phyloP scores from a whole-genome alignment of 1,140 invertebrate genomes.

The Pectinophora gossypiella region DNA sequence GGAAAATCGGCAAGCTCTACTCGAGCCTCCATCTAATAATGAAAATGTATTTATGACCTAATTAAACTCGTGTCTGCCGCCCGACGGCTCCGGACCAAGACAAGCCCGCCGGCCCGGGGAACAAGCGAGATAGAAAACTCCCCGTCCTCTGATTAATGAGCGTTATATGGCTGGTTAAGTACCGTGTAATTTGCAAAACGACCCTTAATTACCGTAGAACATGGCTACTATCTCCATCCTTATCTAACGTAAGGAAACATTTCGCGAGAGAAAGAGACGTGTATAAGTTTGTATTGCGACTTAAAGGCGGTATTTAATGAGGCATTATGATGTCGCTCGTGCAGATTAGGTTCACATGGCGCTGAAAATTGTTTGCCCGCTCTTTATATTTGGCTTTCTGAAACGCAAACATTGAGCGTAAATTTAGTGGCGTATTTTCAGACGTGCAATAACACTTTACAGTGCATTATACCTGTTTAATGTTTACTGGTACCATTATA shows the following conservation, averaged over 20 bases:
- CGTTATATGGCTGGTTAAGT: conserved; percentile 77
- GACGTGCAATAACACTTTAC: conserved; percentile 1
- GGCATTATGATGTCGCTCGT: conserved; percentile 68
- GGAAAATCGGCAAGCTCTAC: conserved; percentile 24
- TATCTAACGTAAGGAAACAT: conserved; percentile 30
- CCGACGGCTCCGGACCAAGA: conserved; percentile 26
- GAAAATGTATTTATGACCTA: conserved; percentile 75
- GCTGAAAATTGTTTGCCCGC: conserved; percentile 56
- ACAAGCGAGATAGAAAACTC: conserved; percentile 33
- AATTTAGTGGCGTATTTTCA: conserved; percentile 42
- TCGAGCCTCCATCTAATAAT: conserved; percentile 49
- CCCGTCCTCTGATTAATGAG: conserved; percentile 71
- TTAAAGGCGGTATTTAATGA: conserved; percentile 65
- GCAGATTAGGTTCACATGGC: conserved; percentile 67
- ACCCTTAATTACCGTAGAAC: conserved; percentile 75
- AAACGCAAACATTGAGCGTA: conserved; percentile 38
- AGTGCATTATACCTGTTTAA: too few relatives aligned
- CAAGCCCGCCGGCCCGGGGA: conserved; percentile 13
- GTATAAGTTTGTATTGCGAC: conserved; percentile 35
- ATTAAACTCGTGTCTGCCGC: conserved; percentile 65
- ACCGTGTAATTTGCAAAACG: conserved; percentile 78
- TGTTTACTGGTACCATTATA: too few relatives aligned
- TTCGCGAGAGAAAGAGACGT: conserved; percentile 34
- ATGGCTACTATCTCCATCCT: conserved; percentile 59
- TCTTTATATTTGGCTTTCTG: conserved; percentile 71